Evolutionary conservation across 2,888 invertebrate species (phyloP), one percentile per base, ranked within the genome.

Genomic region (Ormia ochracea): DNA sequence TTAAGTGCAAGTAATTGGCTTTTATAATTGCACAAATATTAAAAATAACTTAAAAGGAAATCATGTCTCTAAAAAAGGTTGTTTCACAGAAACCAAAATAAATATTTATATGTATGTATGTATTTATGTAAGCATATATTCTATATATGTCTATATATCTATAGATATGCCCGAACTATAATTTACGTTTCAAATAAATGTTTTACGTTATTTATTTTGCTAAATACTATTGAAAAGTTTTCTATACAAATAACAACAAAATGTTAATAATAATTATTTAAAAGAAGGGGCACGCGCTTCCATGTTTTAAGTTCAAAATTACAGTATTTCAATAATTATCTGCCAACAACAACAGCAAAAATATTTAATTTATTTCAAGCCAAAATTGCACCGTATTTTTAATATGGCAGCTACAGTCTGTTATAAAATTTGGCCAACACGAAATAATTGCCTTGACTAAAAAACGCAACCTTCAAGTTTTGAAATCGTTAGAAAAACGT

Each of bases 121-220:
- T n/a, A n/a, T n/a, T n/a, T n/a, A n/a, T n/a, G n/a, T n/a, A n/a
- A n/a, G n/a, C n/a, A n/a, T n/a, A n/a, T n/a, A n/a, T n/a, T n/a
- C n/a, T n/a, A n/a, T n/a, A n/a, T n/a, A n/a, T 3, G 45, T 23
- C 31, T 41, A 50, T 48, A 70, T 26, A 21, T 4, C 14, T 45
- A 21, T 58, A 45, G 48, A 54, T 56, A 43, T 56, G 56, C 17
- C 33, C 52, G 52, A 72, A 12, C n/a, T 26, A 54, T 72, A 73
- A 63, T 73, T 73, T 73, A 54, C 73, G 73, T 73, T 73, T 54
- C 45, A 63, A 36, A 36, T 56, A 56, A 43, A 23, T n/a, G 5
- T 14, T 54, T 43, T 54, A 31, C 54, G 54, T 33, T 43, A 43
- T 52, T 33, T 54, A 21, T 41, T 50, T 26, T 41, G 17, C 19